These are phyloP conservation scores for Drosophila persimilis DNA, from an alignment of 1,140 invertebrate genomes.

Conservation along the genomic window DNA sequence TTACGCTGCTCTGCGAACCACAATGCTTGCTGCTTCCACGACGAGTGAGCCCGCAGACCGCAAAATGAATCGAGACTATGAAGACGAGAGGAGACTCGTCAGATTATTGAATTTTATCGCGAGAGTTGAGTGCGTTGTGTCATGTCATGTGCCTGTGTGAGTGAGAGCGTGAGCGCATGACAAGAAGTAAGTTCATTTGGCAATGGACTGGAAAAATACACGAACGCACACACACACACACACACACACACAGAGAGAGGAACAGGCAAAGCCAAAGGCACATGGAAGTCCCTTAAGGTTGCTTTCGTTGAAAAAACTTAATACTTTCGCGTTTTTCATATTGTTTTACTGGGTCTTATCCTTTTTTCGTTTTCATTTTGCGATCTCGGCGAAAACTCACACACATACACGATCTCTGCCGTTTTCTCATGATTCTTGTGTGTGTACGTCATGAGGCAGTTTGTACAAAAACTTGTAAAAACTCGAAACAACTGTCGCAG, in stretches of 20 bases:
- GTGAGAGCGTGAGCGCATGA: slow-evolving; percentile 65
- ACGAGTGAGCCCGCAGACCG: slow-evolving; percentile 59
- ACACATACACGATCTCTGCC: slow-evolving; percentile 32
- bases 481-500: slow-evolving; percentile 37
- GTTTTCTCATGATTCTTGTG: slow-evolving; percentile 26
- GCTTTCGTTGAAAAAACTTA: slow-evolving; percentile 22
- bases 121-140: slow-evolving; percentile 37
- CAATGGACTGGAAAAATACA: slow-evolving; percentile 69
- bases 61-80: slow-evolving; percentile 22
- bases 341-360: slow-evolving; percentile 2
- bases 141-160: slow-evolving; percentile 54
- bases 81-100: slow-evolving; percentile 34
- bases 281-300: slow-evolving; percentile 50
- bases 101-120: slow-evolving; percentile 55
- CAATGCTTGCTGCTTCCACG: slow-evolving; percentile 75
- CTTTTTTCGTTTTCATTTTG: slow-evolving; percentile 25
- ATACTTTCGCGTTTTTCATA: slow-evolving; percentile 28
- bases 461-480: slow-evolving; percentile 64
- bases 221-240: slow-evolving; percentile 35
- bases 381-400: slow-evolving; percentile 30
- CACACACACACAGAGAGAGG: slow-evolving; percentile 46
- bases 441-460: slow-evolving; percentile 55
- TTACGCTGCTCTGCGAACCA: slow-evolving; percentile 71
- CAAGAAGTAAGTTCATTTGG: slow-evolving; percentile 63
- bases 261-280: slow-evolving; percentile 46